Evolutionary conservation across 2,113 vertebrate species (phyloP).

Genomic region (Lathamus discolor): DNA sequence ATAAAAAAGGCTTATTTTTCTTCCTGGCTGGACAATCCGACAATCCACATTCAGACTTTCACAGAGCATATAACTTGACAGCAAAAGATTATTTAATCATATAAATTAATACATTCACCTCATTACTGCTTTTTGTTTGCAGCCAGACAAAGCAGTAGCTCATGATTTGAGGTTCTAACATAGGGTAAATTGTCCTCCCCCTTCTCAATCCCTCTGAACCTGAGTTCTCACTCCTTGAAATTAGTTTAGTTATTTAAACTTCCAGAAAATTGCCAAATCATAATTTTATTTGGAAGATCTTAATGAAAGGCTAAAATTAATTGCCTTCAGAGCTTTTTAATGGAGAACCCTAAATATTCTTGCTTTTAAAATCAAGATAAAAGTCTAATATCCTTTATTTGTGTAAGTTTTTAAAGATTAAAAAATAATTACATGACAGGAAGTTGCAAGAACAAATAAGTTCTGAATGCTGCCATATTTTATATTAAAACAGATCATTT

Average conservation of each 20-base stretch:
- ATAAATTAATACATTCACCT: neutral
- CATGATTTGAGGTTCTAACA: neutral
- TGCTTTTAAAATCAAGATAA: neutral
- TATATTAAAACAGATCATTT: neutral
- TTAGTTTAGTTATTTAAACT: neutral
- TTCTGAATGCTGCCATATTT: neutral
- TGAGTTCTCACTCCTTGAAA: neutral
- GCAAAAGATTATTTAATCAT: neutral
- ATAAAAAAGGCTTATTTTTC: neutral
- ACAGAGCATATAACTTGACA: neutral
- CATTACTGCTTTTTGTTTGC: neutral
- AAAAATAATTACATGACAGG: neutral
- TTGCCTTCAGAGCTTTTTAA: neutral
- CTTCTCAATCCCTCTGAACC: neutral
- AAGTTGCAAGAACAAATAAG: neutral
- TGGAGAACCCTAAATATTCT: neutral
- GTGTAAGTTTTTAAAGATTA: neutral
- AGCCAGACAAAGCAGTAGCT: neutral
- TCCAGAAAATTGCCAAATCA: neutral
- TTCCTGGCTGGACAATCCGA: neutral
- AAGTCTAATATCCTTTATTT: neutral
- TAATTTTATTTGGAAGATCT: neutral
- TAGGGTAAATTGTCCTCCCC: neutral
- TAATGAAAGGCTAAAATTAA: neutral
- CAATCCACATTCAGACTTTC: neutral